phyloP scores from a whole-genome alignment of 2,888 invertebrate genomes.

The Chesias legatella region DNA sequence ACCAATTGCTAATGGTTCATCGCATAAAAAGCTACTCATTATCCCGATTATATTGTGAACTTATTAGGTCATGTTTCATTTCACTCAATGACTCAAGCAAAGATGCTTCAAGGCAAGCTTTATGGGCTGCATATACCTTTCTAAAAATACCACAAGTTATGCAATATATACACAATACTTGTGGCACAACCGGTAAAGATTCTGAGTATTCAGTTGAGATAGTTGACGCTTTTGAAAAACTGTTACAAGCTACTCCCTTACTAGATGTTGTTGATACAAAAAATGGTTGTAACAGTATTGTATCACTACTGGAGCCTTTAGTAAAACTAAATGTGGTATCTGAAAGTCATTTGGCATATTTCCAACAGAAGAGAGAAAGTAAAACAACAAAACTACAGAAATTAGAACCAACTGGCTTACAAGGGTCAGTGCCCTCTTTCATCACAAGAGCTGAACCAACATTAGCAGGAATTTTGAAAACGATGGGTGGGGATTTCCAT shows the following conservation, averaged over 20 bases:
- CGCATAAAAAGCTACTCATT: conserved; percentile 90
- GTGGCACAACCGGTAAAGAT: conserved; percentile 78
- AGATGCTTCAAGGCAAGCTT: conserved; percentile 88
- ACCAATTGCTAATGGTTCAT: conserved; percentile 91
- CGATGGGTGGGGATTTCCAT: conserved; percentile 92
- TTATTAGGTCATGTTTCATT: conserved; percentile 93
- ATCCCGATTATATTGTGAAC: conserved; percentile 91
- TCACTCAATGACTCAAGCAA: conserved; percentile 93
- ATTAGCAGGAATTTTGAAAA: conserved; percentile 92
- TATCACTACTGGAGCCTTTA: conserved; percentile 90
- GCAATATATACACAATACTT: conserved; percentile 82
- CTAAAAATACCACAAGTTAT: conserved; percentile 93
- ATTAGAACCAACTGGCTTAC: conserved; percentile 83
- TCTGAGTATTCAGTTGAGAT: conserved; percentile 87
- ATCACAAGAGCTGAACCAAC: conserved; percentile 94
- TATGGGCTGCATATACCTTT: conserved; percentile 97
- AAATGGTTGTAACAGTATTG: conserved; percentile 92
- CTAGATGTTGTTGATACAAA: conserved; percentile 94
- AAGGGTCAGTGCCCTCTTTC: conserved; percentile 88
- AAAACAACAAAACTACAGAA: conserved; percentile 83
- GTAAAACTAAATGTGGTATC: conserved; percentile 88
- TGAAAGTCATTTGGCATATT: conserved; percentile 87
- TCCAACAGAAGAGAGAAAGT: conserved; percentile 82
- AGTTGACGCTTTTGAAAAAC: conserved; percentile 89
- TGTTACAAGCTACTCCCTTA: conserved; percentile 91